phyloP scores from a whole-genome alignment of 2,888 invertebrate genomes.

The Dynastes hyllus region DNA sequence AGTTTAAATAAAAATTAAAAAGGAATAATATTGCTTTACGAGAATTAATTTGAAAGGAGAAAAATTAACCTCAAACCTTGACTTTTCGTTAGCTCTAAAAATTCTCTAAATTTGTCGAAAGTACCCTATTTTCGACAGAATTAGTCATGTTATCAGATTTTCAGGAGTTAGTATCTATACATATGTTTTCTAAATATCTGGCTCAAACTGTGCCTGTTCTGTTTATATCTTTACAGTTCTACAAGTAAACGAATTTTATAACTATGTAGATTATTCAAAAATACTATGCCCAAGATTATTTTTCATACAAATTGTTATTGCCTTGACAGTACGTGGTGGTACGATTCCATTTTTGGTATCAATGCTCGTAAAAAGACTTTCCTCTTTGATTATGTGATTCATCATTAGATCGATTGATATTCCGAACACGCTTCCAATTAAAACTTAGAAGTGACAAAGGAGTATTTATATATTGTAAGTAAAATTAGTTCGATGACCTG shows the following conservation, averaged over 20 bases:
- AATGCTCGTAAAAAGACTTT: neutral
- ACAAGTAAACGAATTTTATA: neutral
- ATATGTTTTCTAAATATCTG: too few relatives aligned
- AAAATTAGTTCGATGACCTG: constrained; percentile 43
- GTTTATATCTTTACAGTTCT: too few relatives aligned
- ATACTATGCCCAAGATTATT: neutral
- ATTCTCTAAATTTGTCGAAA: too few relatives aligned
- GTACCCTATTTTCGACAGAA: too few relatives aligned
- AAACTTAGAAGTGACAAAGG: neutral
- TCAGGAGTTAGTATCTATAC: too few relatives aligned
- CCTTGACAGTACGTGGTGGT: neutral
- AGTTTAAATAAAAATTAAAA: too few relatives aligned
- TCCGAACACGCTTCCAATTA: constrained; percentile 21
- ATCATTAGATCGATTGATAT: constrained; percentile 28
- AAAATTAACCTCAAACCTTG: too few relatives aligned
- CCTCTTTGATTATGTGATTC: constrained; percentile 23
- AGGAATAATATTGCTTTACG: too few relatives aligned
- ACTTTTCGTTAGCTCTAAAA: too few relatives aligned
- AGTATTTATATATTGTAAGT: constrained; percentile 4
- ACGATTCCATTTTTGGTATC: neutral
- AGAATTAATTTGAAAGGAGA: too few relatives aligned
- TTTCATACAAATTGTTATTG: neutral
- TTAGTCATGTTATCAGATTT: too few relatives aligned
- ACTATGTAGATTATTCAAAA: neutral
- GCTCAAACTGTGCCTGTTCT: too few relatives aligned